A percentile compares a stretch with the other conserved stretches of the same genome.
Conservation (phyloP, 2,113 vertebrate genomes). For the Engystomops pustulosus region DNA sequence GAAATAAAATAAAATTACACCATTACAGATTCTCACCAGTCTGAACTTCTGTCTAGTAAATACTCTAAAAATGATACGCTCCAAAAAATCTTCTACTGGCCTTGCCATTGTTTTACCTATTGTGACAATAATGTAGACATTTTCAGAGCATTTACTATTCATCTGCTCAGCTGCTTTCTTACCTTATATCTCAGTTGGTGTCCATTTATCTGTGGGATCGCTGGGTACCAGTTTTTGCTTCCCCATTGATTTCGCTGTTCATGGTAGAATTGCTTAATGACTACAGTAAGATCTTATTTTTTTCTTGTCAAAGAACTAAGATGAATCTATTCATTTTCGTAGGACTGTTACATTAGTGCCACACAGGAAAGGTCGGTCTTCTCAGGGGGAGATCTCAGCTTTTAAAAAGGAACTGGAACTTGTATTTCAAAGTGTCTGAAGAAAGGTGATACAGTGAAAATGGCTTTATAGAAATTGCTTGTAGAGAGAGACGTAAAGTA, state of each 20-base stretch:
- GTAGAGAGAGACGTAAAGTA: not conserved
- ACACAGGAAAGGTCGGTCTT: not conserved
- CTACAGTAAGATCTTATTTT: not conserved
- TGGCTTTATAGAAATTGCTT: not conserved
- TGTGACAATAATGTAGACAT: not conserved
- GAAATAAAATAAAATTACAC: no score
- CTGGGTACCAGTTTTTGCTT: not conserved
- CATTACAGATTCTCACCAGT: not conserved
- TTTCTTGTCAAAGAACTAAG: constrained; percentile 1
- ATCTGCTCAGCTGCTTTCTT: not conserved
- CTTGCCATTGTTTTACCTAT: not conserved
- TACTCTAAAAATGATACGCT: not conserved
- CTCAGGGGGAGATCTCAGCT: not conserved
- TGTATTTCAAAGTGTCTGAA: not conserved
- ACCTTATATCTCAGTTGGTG: not conserved
- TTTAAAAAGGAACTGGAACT: not conserved
- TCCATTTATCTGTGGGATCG: constrained; percentile 11
- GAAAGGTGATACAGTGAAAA: not conserved
- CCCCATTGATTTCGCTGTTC: not conserved
- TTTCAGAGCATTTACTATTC: not conserved
- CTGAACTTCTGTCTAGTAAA: not conserved
- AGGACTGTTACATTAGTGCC: not conserved
- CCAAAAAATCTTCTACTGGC: not conserved
- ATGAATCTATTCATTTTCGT: not conserved
- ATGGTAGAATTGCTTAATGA: not conserved